phyloP scores from a whole-genome alignment of 2,113 vertebrate genomes.

The Otus sunia region DNA sequence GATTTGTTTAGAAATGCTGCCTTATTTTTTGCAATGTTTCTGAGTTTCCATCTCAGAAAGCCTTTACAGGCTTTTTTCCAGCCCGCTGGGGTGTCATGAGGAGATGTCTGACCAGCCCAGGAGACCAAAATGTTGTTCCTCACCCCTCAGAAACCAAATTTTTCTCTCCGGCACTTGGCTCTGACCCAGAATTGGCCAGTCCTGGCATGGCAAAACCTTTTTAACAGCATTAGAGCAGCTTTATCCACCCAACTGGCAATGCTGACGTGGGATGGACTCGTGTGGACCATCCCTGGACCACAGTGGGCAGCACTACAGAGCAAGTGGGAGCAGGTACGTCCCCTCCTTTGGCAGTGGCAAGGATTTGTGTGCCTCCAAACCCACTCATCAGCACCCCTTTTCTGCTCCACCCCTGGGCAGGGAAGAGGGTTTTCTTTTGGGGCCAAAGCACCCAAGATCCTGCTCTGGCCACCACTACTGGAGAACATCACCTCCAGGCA shows the following conservation, averaged over 20 bases:
- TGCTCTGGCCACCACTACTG: not conserved
- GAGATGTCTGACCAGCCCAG: too few species aligned
- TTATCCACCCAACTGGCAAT: not conserved
- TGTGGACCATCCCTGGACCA: not conserved
- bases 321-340: not conserved
- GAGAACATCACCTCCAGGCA: not conserved
- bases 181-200: not conserved
- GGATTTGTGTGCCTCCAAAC: not conserved
- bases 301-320: not conserved
- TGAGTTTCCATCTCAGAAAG: not conserved
- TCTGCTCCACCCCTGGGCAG: not conserved
- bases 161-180: not conserved
- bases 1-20: not conserved
- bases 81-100: accelerated
- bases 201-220: not conserved
- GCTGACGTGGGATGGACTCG: not conserved
- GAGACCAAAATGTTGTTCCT: not conserved
- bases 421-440: not conserved
- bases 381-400: not conserved
- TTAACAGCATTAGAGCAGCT: not conserved
- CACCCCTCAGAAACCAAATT: not conserved
- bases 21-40: not conserved
- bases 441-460: not conserved
- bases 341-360: not conserved
- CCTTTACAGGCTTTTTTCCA: not conserved